These are phyloP conservation scores for Megastigmus dorsalis DNA, from an alignment of 2,888 invertebrate species.

Conservation along the genomic window DNA sequence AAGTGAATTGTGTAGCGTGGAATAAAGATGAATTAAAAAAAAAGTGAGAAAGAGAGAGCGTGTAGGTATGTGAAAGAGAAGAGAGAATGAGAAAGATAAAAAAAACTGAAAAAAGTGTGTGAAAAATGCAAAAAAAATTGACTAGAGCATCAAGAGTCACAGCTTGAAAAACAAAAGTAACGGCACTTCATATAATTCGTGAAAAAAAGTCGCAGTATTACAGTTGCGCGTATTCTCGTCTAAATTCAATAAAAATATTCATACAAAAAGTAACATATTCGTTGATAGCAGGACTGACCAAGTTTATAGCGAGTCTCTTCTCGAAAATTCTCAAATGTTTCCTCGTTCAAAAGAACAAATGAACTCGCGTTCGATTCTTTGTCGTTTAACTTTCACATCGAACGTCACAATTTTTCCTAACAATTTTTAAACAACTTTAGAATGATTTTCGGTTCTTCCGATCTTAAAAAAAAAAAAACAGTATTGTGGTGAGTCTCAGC, in stretches of 20 bases:
- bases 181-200: conserved; percentile 62
- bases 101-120: conserved; percentile 37
- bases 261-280: neutral
- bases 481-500: neutral
- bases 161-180: conserved; percentile 56
- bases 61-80: conserved; percentile 48
- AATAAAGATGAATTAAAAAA: conserved; percentile 35
- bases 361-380: no score
- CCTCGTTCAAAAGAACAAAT: no score
- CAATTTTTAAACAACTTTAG: neutral
- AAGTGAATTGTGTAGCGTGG: neutral
- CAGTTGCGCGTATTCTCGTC: no score
- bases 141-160: conserved; percentile 31
- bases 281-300: conserved; percentile 66
- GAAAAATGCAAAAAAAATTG: conserved; percentile 45
- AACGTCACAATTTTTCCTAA: no score
- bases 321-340: neutral
- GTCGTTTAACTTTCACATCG: no score
- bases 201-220: conserved; percentile 24
- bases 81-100: conserved; percentile 48
- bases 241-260: neutral
- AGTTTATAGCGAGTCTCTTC: conserved; percentile 60
- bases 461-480: conserved; percentile 11
- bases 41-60: conserved; percentile 46
- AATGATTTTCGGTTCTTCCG: conserved; percentile 52